Conservation (phyloP, 2,113 vertebrate genomes). For the Astatotilapia flaviijosephi region DNA sequence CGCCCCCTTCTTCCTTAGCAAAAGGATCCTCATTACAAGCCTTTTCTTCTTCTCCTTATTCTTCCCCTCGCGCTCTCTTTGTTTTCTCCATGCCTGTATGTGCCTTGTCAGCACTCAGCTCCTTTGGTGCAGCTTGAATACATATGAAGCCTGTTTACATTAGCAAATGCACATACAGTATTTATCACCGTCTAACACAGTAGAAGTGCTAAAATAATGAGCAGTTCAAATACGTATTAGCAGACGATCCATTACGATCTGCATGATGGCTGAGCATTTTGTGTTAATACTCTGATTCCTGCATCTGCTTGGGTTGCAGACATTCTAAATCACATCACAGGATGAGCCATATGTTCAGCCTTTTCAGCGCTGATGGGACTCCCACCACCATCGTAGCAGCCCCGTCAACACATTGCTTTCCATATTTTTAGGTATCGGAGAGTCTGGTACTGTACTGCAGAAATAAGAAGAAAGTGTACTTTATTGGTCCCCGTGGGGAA, state of each 20-base stretch:
- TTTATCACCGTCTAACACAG: conserved; percentile 3
- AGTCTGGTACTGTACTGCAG: not conserved
- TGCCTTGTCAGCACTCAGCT: conserved; percentile 43
- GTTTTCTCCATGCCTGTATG: not conserved
- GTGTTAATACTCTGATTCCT: not conserved
- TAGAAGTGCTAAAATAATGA: not conserved
- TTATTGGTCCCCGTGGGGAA: no score
- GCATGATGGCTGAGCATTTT: not conserved
- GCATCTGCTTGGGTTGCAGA: conserved; percentile 14
- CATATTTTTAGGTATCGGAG: conserved; percentile 26
- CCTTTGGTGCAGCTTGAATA: conserved; percentile 18
- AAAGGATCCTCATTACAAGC: conserved; percentile 49
- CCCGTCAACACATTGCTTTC: conserved; percentile 40
- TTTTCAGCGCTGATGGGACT: conserved; percentile 12
- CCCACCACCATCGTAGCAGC: conserved; percentile 31
- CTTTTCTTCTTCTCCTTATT: conserved; percentile 10
- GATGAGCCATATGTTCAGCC: conserved; percentile 47
- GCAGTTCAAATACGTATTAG: not conserved
- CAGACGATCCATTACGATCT: not conserved
- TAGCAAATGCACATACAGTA: conserved; percentile 3
- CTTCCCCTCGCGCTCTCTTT: not conserved
- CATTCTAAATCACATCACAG: conserved; percentile 37
- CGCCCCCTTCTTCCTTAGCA: conserved; percentile 19
- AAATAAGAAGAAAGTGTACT: no score
- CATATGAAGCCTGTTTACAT: conserved; percentile 27